Evolutionary conservation across 2,888 invertebrate species (phyloP).

Genomic region (Zygogramma bicolorata): DNA sequence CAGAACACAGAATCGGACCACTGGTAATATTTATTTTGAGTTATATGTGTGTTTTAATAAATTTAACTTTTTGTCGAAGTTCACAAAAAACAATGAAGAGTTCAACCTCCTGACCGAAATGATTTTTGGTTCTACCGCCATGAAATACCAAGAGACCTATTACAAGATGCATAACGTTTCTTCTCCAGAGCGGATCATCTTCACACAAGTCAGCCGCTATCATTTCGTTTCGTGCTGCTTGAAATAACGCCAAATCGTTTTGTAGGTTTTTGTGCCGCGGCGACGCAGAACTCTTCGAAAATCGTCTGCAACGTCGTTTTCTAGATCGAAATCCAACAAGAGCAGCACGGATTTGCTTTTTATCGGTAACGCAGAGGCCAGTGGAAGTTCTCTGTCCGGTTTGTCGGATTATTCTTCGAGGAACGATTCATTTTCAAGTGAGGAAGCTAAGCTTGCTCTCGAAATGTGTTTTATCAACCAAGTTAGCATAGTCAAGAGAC

Average conservation of each 20-base stretch:
- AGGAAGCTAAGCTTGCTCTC: too few relatives aligned
- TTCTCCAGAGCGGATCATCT: slow-evolving; percentile 60
- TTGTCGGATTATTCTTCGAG: not conserved
- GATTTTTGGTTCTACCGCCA: slow-evolving; percentile 92
- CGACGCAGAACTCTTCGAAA: not conserved
- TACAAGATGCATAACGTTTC: slow-evolving; percentile 82
- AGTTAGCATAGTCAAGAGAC: too few relatives aligned
- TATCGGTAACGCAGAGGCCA: not conserved
- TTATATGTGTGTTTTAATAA: not conserved
- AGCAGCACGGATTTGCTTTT: slow-evolving; percentile 1
- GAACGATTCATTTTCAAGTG: slow-evolving; percentile 16
- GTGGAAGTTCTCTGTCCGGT: not conserved
- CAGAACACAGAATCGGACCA: not conserved
- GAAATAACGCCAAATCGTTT: not conserved
- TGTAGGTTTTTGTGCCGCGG: slow-evolving; percentile 10
- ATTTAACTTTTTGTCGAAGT: slow-evolving; percentile 29
- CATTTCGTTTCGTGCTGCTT: not conserved
- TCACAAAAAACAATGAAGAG: slow-evolving; percentile 67
- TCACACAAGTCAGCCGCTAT: slow-evolving; percentile 67
- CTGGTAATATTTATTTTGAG: not conserved
- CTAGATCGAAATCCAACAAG: not conserved
- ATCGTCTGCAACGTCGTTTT: not conserved
- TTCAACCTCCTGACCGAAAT: slow-evolving; percentile 86
- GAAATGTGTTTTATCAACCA: too few relatives aligned
- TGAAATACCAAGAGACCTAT: slow-evolving; percentile 89